A percentile compares a stretch with the other conserved stretches of the same genome.
These are phyloP conservation scores for Todus mexicanus DNA, from an alignment of 2,797 vertebrate genomes.

Conservation along the genomic window DNA sequence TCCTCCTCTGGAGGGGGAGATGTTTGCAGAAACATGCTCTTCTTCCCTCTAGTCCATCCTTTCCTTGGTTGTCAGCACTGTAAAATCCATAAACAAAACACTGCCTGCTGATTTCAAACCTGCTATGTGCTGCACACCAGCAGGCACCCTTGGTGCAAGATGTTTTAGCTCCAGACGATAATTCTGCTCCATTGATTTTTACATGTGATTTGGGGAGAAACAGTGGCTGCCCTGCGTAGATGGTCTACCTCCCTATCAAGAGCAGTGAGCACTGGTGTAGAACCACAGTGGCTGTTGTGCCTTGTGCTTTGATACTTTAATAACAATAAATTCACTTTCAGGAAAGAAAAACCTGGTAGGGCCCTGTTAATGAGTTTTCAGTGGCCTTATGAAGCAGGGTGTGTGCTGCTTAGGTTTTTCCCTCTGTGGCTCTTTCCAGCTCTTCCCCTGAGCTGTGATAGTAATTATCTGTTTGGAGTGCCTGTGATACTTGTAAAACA, in stretches of 20 bases:
- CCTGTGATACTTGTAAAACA: background rate
- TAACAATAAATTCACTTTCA: background rate
- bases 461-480: background rate
- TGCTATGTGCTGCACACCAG: background rate
- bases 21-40: background rate
- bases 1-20: background rate
- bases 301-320: background rate
- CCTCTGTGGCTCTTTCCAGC: background rate
- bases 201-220: background rate
- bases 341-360: background rate
- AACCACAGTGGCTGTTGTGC: background rate
- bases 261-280: background rate
- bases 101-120: background rate
- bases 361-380: background rate
- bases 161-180: slow-evolving; percentile 2
- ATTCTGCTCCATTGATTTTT: slow-evolving; percentile 30
- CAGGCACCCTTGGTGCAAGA: background rate
- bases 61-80: background rate
- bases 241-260: background rate
- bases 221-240: background rate
- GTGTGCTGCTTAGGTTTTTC: background rate
- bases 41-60: background rate
- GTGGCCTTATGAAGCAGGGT: background rate
- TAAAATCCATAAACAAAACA: background rate
- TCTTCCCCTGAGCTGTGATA: background rate